Percentiles rank a stretch among this genome's conserved stretches.
Evolutionary conservation across 2,797 vertebrate species (phyloP).

Genomic region (Psittacula derbiana): DNA sequence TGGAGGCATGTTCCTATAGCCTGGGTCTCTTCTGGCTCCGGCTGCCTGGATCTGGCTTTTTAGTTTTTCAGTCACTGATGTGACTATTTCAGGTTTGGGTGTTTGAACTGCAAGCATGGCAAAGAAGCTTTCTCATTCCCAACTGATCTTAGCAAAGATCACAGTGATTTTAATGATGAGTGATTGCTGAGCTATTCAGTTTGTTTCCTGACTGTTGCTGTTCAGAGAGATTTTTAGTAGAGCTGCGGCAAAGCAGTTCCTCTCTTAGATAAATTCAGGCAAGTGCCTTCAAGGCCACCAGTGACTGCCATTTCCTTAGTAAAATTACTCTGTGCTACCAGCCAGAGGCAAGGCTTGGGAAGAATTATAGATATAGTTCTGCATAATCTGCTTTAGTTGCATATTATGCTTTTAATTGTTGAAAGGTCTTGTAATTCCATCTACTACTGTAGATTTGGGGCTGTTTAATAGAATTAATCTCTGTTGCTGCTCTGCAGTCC

Average conservation of each 20-base stretch:
- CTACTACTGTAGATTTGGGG: neutral
- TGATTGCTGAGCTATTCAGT: neutral
- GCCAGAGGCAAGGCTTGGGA: neutral
- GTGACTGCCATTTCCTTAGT: constrained; percentile 8
- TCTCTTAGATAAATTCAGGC: constrained; percentile 9
- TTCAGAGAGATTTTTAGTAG: constrained; percentile 9
- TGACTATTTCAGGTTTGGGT: neutral
- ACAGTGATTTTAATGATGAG: neutral
- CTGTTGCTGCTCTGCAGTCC: neutral
- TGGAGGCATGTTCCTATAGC: neutral
- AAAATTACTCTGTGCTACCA: neutral
- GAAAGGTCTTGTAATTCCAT: neutral
- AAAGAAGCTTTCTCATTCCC: neutral
- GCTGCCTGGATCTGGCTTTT: neutral
- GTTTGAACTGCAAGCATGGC: neutral
- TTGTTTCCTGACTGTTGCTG: neutral
- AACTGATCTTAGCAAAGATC: neutral
- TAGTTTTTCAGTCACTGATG: neutral
- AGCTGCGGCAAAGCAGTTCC: constrained; percentile 20
- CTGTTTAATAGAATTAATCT: neutral
- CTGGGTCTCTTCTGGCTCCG: neutral
- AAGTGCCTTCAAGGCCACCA: constrained; percentile 6
- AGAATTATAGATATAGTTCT: neutral
- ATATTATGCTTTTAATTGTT: neutral
- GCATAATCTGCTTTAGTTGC: neutral